Evolutionary conservation across 2,797 vertebrate species (phyloP), one percentile per base, ranked within the genome.

Genomic region (Pyrocephalus nanus): DNA sequence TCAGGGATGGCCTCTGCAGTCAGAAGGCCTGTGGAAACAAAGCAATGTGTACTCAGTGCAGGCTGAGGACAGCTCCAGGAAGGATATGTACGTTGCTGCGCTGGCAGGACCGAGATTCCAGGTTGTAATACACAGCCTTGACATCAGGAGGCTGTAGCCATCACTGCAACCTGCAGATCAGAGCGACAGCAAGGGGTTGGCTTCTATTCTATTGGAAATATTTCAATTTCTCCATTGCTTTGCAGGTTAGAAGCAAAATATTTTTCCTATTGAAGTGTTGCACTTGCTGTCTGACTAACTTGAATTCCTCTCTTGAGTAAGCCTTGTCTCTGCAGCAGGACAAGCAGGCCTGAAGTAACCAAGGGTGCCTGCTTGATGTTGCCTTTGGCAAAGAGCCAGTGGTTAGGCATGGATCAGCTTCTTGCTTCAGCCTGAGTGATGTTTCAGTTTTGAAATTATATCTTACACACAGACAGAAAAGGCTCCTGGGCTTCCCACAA

Each of bases 1-100:
- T 92, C 93, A 95, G 71, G 67, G 69, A 15, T 71, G 88, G 80
- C 84, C 71, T 80, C 84, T 72, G 67, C 50, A 72, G 43, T 91
- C 86, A 87, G 74, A 75, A 40, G 0, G 1, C 19, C 1, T 47
- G 72, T 65, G 11, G 54, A 72, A 94, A 90, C 92, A 92, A 73
- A 82, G 55, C 4, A 9, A 67, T 65, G 48, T 79, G 18, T 61
- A 47, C 67, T 76, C 43, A 67, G 77, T 36, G 65, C 64, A 86
- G 92, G 43, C 58, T 11, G 22, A 95, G 76, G 66, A 69, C 70
- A 92, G 71, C 86, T 66, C 48, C 76, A 73, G 69, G 42, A 85
- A 61, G 70, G 60, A 71, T 60, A 21, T 92, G 57, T n/a, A 61
- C 38, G 42, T 65, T 79, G 12, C 79, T 90, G 4, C 19, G 40